Percentiles rank a stretch among this genome's conserved stretches.
These are phyloP conservation scores for Lasioglossum pauxillum DNA, from an alignment of 2,888 invertebrate genomes.

Conservation along the genomic window DNA sequence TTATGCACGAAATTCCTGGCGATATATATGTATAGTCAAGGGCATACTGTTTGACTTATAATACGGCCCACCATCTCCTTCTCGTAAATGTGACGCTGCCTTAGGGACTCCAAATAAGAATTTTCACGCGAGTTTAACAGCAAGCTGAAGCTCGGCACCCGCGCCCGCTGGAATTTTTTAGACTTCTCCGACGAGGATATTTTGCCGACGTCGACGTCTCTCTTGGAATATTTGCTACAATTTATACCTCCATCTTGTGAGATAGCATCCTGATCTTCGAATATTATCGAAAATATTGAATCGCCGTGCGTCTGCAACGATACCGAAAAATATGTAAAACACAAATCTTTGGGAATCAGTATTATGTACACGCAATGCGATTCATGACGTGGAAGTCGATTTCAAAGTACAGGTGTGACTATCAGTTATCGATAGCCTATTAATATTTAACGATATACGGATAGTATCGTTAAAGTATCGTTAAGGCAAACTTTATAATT, in stretches of 20 bases:
- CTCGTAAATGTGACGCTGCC: slow-evolving; percentile 73
- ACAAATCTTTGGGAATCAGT: background rate
- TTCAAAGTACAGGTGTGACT: background rate
- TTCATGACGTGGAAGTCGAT: background rate
- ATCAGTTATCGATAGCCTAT: background rate
- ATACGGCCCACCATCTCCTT: slow-evolving; percentile 72
- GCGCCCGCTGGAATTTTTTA: slow-evolving; percentile 35
- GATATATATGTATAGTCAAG: slow-evolving; percentile 17
- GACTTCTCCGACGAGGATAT: background rate
- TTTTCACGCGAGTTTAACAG: slow-evolving; percentile 60
- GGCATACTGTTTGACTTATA: slow-evolving; percentile 42
- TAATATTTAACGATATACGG: no score
- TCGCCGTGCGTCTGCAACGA: slow-evolving; percentile 26
- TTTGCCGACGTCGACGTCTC: slow-evolving; percentile 3
- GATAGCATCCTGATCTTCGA: background rate
- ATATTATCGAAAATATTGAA: background rate
- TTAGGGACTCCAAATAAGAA: slow-evolving; percentile 66
- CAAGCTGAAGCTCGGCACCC: slow-evolving; percentile 33
- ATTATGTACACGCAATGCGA: background rate
- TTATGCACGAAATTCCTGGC: slow-evolving; percentile 11
- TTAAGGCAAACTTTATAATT: no score
- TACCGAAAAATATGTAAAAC: background rate
- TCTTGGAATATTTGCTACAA: background rate
- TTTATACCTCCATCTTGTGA: background rate
- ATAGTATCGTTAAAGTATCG: no score